Evolutionary conservation across 2,888 invertebrate species (phyloP), one percentile per base, ranked within the genome.

Genomic region (Chrysolina haemoptera): DNA sequence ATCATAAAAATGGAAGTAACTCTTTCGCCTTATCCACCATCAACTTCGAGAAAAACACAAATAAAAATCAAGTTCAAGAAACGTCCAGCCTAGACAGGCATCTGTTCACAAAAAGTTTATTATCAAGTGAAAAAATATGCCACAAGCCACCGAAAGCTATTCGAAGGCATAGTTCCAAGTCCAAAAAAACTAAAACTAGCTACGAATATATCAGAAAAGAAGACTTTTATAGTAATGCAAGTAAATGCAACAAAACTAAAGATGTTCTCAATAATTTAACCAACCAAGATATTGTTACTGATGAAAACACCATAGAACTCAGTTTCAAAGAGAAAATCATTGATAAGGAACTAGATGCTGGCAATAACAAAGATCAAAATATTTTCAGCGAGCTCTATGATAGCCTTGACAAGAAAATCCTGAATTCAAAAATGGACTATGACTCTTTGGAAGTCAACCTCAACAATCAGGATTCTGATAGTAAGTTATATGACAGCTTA

Each of bases 91-190:
- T 85, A 84, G 90, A 86, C 83, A 79, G 88, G 18, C 88, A 88
- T 82, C 79, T 88, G 62, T 86, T 88, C 71, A 84, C 86, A 12
- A 88, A 89, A 86, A 82, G 89, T 83, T 78, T 89, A 81, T 77
- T 86, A 27, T 83, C 84, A 2, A 80, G 82, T 46, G 86, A 87
- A 70, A 87, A 87, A 82, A 92, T 94, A 0, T 92, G 92, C 0
- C 94, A 94, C 80, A 94, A 94, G 82, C 94, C 94, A 0, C 94
- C 94, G 0, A 93, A 94, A 84, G 93, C 93, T 0, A 90, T 92
- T 0, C 90, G 93, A 68, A 88, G 93, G 53, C 92, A 93, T 10
- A 92, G 93, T 4, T 93, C 93, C 20, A 88, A 87, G 79, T 83
- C 80, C 3, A 79, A 85, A 63, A 86, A 86, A 75, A 82, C 83